Conservation (phyloP, 2,113 vertebrate species). For the Gallinago undulata region DNA sequence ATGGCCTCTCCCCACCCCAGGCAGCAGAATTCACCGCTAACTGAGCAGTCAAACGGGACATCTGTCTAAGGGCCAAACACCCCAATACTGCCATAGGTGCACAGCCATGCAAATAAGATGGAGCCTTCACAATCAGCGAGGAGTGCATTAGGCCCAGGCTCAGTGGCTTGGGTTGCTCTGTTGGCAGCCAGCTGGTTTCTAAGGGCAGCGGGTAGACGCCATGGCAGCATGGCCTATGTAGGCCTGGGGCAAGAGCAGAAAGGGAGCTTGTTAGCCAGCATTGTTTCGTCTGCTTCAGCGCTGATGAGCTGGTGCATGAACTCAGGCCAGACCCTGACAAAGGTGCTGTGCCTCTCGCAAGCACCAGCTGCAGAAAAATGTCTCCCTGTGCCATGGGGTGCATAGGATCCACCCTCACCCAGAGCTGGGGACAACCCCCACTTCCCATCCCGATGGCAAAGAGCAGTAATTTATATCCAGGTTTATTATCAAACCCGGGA, state of each 20-base stretch:
- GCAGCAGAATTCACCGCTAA: not conserved
- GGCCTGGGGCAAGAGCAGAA: not conserved
- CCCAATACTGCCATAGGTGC: not conserved
- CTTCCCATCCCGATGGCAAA: rapidly evolving
- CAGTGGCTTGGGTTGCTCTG: not conserved
- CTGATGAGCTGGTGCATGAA: not conserved
- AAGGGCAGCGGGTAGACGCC: not conserved
- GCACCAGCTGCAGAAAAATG: not conserved
- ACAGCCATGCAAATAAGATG: not conserved
- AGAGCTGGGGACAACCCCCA: not conserved
- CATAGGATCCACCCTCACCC: not conserved
- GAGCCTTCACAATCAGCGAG: not conserved
- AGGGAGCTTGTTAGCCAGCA: rapidly evolving
- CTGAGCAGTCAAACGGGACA: not conserved
- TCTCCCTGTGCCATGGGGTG: not conserved
- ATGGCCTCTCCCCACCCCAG: rapidly evolving
- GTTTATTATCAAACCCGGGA: not conserved
- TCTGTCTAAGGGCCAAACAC: not conserved
- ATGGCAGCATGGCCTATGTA: not conserved
- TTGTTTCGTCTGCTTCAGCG: not conserved
- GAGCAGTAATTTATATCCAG: not conserved
- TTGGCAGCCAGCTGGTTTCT: not conserved
- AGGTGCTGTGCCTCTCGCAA: rapidly evolving
- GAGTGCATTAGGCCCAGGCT: not conserved
- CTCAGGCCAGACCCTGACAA: rapidly evolving